A percentile compares a stretch with the other conserved stretches of the same genome.
phyloP scores from a whole-genome alignment of 2,888 invertebrate species.

The Sarcophaga subvicina region DNA sequence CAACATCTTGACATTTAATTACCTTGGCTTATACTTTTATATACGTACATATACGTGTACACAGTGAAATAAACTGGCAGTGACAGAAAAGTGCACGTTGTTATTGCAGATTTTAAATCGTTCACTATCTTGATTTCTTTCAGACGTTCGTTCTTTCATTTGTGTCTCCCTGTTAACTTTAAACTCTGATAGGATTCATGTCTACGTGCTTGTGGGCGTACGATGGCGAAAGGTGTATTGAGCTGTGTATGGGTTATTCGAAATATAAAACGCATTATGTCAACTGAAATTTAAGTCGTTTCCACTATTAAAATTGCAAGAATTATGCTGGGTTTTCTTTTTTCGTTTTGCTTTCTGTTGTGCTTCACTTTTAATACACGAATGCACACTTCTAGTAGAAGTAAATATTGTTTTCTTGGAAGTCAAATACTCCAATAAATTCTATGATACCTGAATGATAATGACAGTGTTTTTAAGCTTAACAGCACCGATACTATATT shows the following conservation, averaged over 20 bases:
- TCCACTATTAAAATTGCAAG: constrained; percentile 47
- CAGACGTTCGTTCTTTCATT: constrained; percentile 18
- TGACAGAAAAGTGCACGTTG: constrained; percentile 37
- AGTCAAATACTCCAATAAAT: not conserved
- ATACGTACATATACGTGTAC: not conserved
- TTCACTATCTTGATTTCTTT: constrained; percentile 61
- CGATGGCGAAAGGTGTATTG: not conserved
- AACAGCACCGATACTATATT: too few relatives aligned
- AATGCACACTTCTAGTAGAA: not conserved
- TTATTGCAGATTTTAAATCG: constrained; percentile 45
- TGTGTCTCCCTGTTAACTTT: not conserved
- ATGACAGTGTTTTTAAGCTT: too few relatives aligned
- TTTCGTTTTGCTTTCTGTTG: not conserved
- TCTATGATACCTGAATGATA: not conserved
- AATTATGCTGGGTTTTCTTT: constrained; percentile 19
- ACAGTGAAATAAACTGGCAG: constrained; percentile 23
- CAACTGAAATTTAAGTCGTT: constrained; percentile 60
- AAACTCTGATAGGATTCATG: constrained; percentile 32
- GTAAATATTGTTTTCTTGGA: not conserved
- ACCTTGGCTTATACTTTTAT: constrained; percentile 58
- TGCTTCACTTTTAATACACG: not conserved
- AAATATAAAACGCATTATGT: constrained; percentile 58
- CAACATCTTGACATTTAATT: constrained; percentile 71
- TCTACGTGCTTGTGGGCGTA: constrained; percentile 24
- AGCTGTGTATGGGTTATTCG: not conserved